These are phyloP conservation scores for Nyctibius grandis DNA, from an alignment of 2,797 vertebrate genomes.

Conservation along the genomic window DNA sequence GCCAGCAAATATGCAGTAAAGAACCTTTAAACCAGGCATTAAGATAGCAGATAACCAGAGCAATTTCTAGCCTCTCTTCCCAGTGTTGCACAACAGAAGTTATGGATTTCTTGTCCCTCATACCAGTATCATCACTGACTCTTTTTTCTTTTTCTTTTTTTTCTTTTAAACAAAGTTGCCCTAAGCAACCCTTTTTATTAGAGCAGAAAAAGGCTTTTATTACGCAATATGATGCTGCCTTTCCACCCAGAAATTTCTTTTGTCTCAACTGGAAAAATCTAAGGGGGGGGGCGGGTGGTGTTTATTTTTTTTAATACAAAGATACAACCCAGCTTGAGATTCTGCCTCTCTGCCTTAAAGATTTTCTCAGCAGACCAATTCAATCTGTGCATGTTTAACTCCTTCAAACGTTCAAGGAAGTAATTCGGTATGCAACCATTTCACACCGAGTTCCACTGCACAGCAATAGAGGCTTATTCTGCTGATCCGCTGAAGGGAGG, in stretches of 20 bases:
- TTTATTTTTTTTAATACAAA: conserved; percentile 59
- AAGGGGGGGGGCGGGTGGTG: not conserved
- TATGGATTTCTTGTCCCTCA: not conserved
- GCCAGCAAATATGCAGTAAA: conserved; percentile 60
- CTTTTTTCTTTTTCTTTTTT: not conserved
- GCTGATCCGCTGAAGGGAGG: not conserved
- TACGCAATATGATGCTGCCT: conserved; percentile 55
- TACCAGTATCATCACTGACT: not conserved
- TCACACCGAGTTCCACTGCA: not conserved
- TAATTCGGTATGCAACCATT: not conserved
- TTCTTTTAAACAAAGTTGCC: conserved; percentile 13
- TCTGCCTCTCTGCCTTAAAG: conserved; percentile 13
- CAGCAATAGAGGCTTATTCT: not conserved
- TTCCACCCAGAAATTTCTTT: conserved; percentile 56
- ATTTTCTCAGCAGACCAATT: conserved; percentile 30
- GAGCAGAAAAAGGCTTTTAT: conserved; percentile 49
- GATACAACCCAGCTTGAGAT: conserved; percentile 58
- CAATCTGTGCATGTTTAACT: conserved; percentile 33
- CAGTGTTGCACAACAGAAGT: conserved; percentile 20
- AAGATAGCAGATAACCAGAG: conserved; percentile 48
- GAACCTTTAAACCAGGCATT: conserved; percentile 56
- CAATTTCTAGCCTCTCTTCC: conserved; percentile 1
- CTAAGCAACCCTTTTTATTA: conserved; percentile 54
- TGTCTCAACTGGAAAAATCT: conserved; percentile 52
- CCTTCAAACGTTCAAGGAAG: not conserved